Conservation (phyloP, 2,113 vertebrate species). For the Tupaia chinensis region DNA sequence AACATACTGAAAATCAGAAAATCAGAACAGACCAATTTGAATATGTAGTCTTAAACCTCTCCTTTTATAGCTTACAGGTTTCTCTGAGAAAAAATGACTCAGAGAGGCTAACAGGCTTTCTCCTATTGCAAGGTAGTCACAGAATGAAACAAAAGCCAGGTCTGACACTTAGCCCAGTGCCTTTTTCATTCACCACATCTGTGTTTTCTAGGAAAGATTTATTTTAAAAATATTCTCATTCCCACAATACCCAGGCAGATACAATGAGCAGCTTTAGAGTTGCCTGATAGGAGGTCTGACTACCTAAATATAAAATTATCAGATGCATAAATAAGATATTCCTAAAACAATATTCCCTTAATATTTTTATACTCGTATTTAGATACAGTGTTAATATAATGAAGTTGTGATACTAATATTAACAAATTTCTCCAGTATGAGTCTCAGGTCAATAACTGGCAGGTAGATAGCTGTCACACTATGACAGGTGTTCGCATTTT, state of each 20-base stretch:
- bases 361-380: background rate
- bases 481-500: background rate
- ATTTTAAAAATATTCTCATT: slow-evolving; percentile 18
- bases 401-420: background rate
- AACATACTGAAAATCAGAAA: background rate
- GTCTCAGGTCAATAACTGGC: background rate
- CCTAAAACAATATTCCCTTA: background rate
- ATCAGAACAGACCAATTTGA: background rate
- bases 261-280: background rate
- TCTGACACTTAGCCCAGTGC: background rate
- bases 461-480: background rate
- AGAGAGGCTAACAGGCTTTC: background rate
- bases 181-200: background rate
- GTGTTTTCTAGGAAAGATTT: slow-evolving; percentile 40
- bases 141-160: slow-evolving; percentile 20
- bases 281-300: background rate
- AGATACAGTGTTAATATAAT: background rate
- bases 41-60: background rate
- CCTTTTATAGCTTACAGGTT: background rate
- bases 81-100: background rate
- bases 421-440: background rate
- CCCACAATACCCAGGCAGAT: background rate
- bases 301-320: background rate
- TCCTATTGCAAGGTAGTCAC: background rate
- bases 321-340: background rate